phyloP scores from a whole-genome alignment of 2,797 vertebrate genomes.

The Xiphorhynchus erythropygius region DNA sequence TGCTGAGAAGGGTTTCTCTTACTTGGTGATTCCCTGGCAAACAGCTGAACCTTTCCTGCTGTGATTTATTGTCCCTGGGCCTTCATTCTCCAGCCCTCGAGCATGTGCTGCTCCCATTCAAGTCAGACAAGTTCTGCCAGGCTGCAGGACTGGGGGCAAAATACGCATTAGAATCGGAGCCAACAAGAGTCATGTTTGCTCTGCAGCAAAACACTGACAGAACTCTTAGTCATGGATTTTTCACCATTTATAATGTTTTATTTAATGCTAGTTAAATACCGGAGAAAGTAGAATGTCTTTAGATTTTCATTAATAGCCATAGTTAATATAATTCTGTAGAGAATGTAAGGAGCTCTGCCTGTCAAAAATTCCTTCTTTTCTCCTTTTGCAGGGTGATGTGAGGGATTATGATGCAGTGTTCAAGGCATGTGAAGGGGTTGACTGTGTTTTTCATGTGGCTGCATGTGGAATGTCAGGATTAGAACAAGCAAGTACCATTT shows the following conservation, averaged over 20 bases:
- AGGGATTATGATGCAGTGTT: conserved; percentile 85
- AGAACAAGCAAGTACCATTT: conserved; percentile 84
- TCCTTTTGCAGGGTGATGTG: conserved; percentile 84
- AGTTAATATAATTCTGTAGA: background rate
- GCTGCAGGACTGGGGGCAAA: conserved; percentile 24
- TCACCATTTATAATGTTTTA: background rate
- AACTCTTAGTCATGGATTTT: background rate
- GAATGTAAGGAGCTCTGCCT: background rate
- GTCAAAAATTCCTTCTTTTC: background rate
- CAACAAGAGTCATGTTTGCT: background rate
- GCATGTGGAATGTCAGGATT: conserved; percentile 91
- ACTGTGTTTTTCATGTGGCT: conserved; percentile 91
- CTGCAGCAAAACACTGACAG: conserved; percentile 1
- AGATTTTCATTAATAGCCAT: background rate
- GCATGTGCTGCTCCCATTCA: conserved; percentile 35
- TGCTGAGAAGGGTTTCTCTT: background rate
- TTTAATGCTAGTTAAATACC: background rate
- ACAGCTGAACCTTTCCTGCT: background rate
- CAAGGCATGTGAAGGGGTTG: conserved; percentile 84
- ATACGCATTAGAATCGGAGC: background rate
- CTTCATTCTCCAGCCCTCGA: background rate
- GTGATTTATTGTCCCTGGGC: background rate
- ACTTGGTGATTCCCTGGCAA: background rate
- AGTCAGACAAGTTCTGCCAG: conserved; percentile 45
- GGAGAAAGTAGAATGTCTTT: background rate